phyloP scores from a whole-genome alignment of 2,113 vertebrate species.

The Cricetomys ansorgei region DNA sequence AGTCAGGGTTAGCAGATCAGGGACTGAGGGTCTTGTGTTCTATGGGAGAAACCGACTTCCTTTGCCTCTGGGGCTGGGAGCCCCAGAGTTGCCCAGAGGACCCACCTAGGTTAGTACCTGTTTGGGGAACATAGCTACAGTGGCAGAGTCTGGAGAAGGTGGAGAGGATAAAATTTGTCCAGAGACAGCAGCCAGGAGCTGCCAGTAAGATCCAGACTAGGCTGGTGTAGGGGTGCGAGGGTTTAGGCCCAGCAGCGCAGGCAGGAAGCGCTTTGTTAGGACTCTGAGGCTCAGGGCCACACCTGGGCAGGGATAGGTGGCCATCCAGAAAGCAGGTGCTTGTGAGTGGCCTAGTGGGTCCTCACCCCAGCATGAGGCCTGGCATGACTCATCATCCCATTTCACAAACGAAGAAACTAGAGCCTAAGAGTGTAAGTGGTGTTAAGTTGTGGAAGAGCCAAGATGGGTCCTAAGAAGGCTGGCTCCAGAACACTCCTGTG shows the following conservation, averaged over 20 bases:
- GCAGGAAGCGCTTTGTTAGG: too few species aligned
- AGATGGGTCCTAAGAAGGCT: background rate
- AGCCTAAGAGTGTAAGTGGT: background rate
- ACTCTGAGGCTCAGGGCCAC: background rate
- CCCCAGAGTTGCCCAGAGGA: background rate
- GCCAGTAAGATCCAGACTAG: too few species aligned
- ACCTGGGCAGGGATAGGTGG: background rate
- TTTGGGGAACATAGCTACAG: too few species aligned
- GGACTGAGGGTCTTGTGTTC: too few species aligned
- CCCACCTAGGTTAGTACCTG: background rate
- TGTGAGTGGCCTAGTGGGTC: fast-evolving
- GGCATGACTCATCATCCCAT: fast-evolving
- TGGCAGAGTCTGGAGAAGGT: background rate
- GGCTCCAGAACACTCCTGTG: background rate
- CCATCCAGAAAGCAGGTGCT: background rate
- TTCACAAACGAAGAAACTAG: background rate
- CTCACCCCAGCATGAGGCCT: background rate
- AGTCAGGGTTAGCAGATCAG: background rate
- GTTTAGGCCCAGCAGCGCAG: too few species aligned
- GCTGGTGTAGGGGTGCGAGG: background rate
- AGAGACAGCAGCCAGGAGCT: background rate
- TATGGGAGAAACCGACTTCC: background rate
- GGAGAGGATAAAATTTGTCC: background rate
- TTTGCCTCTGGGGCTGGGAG: background rate
- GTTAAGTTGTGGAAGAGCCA: too few species aligned